These are phyloP conservation scores for Amphimallon solstitiale DNA, from an alignment of 2,888 invertebrate genomes.

Conservation along the genomic window DNA sequence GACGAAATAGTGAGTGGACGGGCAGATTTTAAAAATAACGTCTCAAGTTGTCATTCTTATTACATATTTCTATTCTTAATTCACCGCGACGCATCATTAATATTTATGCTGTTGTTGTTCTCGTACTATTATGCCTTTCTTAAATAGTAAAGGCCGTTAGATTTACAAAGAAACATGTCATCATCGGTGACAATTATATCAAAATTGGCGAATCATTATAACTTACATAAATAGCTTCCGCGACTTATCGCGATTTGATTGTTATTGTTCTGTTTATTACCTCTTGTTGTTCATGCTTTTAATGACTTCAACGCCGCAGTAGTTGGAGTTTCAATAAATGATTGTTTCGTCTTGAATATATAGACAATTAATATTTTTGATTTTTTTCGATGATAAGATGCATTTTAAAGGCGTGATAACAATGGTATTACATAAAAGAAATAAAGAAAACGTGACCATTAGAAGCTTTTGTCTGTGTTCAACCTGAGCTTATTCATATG, in stretches of 20 bases:
- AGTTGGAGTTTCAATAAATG: no score
- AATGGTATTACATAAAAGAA: no score
- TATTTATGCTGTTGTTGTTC: not conserved
- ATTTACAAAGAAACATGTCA: not conserved
- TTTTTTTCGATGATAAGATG: no score
- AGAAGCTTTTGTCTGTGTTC: no score
- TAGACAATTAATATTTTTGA: no score
- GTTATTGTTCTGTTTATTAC: not conserved
- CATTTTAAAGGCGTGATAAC: no score
- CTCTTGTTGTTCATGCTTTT: no score
- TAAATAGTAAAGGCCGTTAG: constrained; percentile 20
- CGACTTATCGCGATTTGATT: not conserved
- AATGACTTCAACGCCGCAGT: no score
- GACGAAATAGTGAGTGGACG: not conserved
- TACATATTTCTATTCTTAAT: not conserved
- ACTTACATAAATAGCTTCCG: not conserved
- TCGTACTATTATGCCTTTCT: not conserved
- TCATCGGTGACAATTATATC: not conserved
- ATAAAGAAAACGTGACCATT: no score
- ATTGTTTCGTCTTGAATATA: no score
- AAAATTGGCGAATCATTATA: not conserved
- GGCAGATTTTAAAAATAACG: not conserved
- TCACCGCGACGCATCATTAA: not conserved
- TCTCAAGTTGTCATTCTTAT: constrained; percentile 4
- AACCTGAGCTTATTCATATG: no score